These are phyloP conservation scores for Spialia ferax DNA, from an alignment of 2,888 invertebrate genomes.

Conservation along the genomic window DNA sequence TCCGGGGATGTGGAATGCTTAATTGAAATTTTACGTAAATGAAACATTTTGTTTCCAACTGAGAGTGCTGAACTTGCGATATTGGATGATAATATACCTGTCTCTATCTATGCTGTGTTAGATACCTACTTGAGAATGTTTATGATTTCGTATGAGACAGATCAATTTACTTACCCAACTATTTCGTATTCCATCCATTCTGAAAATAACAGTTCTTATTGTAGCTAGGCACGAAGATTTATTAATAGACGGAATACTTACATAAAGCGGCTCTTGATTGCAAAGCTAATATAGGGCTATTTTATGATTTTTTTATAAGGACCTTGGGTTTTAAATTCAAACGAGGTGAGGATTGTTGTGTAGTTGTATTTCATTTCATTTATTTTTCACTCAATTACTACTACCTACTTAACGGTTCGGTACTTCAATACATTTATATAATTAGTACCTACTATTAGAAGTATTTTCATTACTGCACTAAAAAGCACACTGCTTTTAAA, in stretches of 20 bases:
- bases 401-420: too few relatives aligned
- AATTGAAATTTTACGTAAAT: constrained; percentile 36
- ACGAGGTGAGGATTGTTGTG: too few relatives aligned
- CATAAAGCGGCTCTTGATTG: background rate
- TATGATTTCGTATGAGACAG: background rate
- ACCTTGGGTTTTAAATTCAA: too few relatives aligned
- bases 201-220: background rate
- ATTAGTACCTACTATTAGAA: background rate
- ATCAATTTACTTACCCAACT: too few relatives aligned
- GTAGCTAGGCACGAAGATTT: background rate
- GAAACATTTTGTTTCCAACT: constrained; percentile 6
- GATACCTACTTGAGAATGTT: background rate
- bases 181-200: too few relatives aligned
- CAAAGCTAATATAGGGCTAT: too few relatives aligned
- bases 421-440: too few relatives aligned
- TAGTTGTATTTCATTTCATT: too few relatives aligned
- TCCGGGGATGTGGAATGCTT: constrained; percentile 16
- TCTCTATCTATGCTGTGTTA: too few relatives aligned
- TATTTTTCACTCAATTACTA: too few relatives aligned
- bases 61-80: background rate
- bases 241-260: background rate
- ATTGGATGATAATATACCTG: too few relatives aligned
- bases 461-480: background rate
- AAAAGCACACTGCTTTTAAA: constrained; percentile 3
- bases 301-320: too few relatives aligned